phyloP scores from a whole-genome alignment of 2,797 vertebrate genomes.

The Monodelphis domestica region DNA sequence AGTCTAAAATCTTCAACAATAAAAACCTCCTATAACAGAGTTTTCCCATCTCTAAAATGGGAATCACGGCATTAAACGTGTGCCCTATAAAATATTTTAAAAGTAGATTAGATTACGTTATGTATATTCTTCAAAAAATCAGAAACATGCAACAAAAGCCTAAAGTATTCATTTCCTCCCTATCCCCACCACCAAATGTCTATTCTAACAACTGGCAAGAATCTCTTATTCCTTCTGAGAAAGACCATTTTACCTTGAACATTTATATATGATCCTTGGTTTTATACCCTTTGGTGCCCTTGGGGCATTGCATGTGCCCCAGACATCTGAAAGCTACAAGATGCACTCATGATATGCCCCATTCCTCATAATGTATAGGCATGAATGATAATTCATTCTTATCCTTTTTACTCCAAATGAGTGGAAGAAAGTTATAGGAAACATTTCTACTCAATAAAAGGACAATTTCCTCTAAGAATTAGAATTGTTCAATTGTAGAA shows the following conservation, averaged over 20 bases:
- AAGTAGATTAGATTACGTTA: not conserved
- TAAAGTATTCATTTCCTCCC: not conserved
- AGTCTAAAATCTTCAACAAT: not conserved
- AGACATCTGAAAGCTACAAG: not conserved
- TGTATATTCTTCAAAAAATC: not conserved
- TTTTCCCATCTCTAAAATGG: not conserved
- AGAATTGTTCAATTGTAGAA: not conserved
- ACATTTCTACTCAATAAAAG: not conserved
- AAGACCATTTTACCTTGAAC: not conserved
- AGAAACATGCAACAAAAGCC: not conserved
- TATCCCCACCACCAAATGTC: not conserved
- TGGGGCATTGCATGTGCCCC: not conserved
- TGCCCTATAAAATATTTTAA: not conserved
- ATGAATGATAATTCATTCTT: not conserved
- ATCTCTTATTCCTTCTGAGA: slow-evolving; percentile 35
- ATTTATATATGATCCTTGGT: not conserved
- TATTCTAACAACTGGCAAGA: not conserved
- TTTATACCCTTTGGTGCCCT: not conserved
- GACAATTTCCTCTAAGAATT: not conserved
- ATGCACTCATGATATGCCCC: not conserved
- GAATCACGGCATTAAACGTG: not conserved
- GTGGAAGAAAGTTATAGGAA: not conserved
- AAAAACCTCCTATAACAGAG: not conserved
- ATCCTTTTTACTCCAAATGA: not conserved
- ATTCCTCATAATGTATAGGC: not conserved